phyloP scores from a whole-genome alignment of 2,888 invertebrate genomes.

The Erebia epiphron region DNA sequence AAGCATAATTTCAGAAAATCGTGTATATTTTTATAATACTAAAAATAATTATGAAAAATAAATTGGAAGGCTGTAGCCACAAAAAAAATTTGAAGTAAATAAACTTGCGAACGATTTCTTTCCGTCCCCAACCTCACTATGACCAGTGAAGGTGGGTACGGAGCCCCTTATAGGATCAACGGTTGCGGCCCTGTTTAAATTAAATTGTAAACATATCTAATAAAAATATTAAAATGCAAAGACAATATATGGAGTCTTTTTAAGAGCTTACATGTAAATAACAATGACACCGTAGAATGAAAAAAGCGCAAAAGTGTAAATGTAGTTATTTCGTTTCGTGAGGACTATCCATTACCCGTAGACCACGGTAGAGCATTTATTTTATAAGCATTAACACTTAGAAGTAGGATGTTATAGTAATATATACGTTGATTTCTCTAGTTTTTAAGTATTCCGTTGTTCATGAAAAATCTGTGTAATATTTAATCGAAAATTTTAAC shows the following conservation, averaged over 20 bases:
- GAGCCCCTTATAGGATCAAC: not conserved
- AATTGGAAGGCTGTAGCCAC: not conserved
- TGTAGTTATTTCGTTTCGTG: slow-evolving; percentile 28
- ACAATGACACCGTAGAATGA: not conserved
- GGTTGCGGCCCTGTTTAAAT: not conserved
- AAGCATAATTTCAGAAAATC: not conserved
- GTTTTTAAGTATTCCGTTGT: slow-evolving; percentile 71
- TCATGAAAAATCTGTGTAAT: slow-evolving; percentile 52
- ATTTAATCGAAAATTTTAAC: slow-evolving; percentile 40
- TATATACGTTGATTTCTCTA: slow-evolving; percentile 82
- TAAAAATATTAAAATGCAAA: slow-evolving; percentile 1
- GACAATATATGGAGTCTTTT: slow-evolving; percentile 15
- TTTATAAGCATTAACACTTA: slow-evolving; percentile 78
- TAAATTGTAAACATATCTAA: slow-evolving; percentile 14
- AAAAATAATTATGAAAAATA: not conserved
- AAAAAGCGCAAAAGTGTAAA: slow-evolving; percentile 30
- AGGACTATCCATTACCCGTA: slow-evolving; percentile 44
- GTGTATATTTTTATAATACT: slow-evolving; percentile 13
- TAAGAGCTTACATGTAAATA: slow-evolving; percentile 2
- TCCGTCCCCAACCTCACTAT: not conserved
- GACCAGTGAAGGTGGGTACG: not conserved
- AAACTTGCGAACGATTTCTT: not conserved
- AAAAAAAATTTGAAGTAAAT: not conserved
- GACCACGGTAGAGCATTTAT: slow-evolving; percentile 77
- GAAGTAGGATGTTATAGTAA: slow-evolving; percentile 77